A percentile compares a stretch with the other conserved stretches of the same genome.
These are phyloP conservation scores for Malthinus seriepunctatus DNA, from an alignment of 2,888 invertebrate species.

Conservation along the genomic window DNA sequence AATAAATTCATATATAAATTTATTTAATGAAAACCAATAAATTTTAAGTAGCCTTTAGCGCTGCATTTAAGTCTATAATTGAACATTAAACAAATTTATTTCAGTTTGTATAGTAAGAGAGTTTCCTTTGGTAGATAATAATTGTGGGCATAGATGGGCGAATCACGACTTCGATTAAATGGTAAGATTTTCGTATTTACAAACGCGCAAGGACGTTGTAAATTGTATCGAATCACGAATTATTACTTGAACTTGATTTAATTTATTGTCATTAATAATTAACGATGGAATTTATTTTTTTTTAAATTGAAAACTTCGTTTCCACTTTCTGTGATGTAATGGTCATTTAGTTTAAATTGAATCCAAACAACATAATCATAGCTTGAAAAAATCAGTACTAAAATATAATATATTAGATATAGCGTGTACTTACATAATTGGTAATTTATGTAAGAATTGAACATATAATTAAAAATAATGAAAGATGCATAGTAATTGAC, in stretches of 20 bases:
- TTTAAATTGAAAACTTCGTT: no score
- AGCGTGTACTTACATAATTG: slow-evolving; percentile 7
- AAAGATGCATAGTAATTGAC: no score
- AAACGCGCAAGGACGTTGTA: slow-evolving; percentile 16
- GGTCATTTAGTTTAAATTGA: no score
- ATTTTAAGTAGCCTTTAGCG: slow-evolving; percentile 13
- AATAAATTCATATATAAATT: background rate
- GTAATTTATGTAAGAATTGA: slow-evolving; percentile 13
- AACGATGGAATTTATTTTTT: no score
- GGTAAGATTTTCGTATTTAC: slow-evolving; percentile 22
- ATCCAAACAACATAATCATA: background rate
- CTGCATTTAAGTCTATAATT: slow-evolving; percentile 20
- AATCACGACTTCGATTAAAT: slow-evolving; percentile 26
- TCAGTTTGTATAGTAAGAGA: slow-evolving; percentile 6
- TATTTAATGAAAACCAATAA: background rate
- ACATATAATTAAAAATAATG: slow-evolving; percentile 7
- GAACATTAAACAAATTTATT: slow-evolving; percentile 26
- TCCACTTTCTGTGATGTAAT: no score
- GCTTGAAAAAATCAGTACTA: background rate
- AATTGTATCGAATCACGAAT: slow-evolving; percentile 16
- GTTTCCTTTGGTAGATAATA: slow-evolving; percentile 8
- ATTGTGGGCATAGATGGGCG: slow-evolving; percentile 22
- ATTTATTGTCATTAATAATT: background rate
- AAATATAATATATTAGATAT: background rate
- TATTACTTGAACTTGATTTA: slow-evolving; percentile 3